Base-by-base conservation (phyloP, 2,113 vertebrate species). In the Urocolius indicus region DNA sequence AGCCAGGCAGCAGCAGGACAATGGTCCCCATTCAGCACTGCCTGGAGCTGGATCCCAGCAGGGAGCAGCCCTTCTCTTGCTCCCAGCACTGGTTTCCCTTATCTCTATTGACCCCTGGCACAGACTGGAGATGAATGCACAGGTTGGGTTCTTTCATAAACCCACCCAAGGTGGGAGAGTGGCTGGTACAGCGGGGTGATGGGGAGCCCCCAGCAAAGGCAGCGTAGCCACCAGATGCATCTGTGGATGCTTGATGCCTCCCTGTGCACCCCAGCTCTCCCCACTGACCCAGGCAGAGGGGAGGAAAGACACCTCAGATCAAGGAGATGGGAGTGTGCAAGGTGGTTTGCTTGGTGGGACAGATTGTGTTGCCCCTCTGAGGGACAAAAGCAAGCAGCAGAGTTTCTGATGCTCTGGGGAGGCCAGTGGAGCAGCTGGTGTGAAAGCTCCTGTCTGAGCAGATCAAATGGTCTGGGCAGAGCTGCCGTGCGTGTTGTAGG, bases 111-210 rank as follows among this genome's bases (percentile, higher is more conserved):
- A 4, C 62, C n/a, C 29, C n/a, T 13, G 30, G 84, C 41, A 55
- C 6, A 0, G 21, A 4, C 13, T 1, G 2, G 52, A 48, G 43
- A 15, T n/a, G 68, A 58, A 22, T 1, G 67, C 0, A 1, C 21
- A 16, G 58, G 19, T 9, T 3, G 20, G 45, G 66, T 65, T 11
- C 48, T 14, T 54, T 51, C 27, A 1, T 12, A 45, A 68, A 57
- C 62, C 43, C 9, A 3, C 14, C 11, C 3, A 10, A 23, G 23
- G 5, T 2, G 5, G 9, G 61, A n/a, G 22, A 4, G 32, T 24
- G 4, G 5, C 23, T 6, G 29, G 7, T 27, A 2, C 30, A 12
- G 0, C 0, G 6, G 8, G 2, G 22, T 4, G 13, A 3, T 27
- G 48, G 26, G 32, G 41, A n/a, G 61, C n/a, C 26, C 36, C 68